Conservation (phyloP, 2,113 vertebrate genomes). For the Hippocampus guttulatus region DNA sequence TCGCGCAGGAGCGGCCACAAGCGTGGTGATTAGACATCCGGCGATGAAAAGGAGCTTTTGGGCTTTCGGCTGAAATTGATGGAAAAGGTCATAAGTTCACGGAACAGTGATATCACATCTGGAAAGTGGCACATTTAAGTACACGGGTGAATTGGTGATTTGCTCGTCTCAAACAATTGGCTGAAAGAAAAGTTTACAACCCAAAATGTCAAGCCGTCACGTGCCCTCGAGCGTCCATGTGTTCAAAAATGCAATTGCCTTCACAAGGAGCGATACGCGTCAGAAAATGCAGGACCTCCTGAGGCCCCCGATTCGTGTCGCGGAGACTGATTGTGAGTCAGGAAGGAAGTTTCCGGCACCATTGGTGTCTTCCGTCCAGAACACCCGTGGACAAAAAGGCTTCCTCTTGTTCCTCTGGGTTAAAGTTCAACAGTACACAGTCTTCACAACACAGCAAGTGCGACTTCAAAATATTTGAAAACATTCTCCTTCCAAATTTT, state of each 20-base stretch:
- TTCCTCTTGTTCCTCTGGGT: conserved; percentile 60
- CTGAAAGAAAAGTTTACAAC: too few species aligned
- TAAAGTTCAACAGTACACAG: conserved; percentile 53
- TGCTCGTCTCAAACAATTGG: too few species aligned
- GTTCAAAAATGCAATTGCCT: too few species aligned
- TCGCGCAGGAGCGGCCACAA: neutral
- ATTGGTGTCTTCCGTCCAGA: conserved; percentile 41
- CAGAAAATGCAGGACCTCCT: conserved; percentile 21
- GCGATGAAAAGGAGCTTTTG: too few species aligned
- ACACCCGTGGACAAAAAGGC: conserved; percentile 44
- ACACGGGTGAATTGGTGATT: too few species aligned
- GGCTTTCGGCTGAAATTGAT: too few species aligned
- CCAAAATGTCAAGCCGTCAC: too few species aligned
- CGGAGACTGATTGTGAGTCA: conserved; percentile 27
- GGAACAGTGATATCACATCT: too few species aligned
- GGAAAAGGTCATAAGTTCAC: neutral
- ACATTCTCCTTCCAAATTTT: too few species aligned
- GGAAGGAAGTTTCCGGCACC: conserved; percentile 57
- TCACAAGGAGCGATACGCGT: neutral
- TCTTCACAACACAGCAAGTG: conserved; percentile 43
- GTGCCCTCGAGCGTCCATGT: too few species aligned
- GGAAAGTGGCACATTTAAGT: too few species aligned
- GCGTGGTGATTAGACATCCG: neutral
- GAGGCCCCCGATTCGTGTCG: conserved; percentile 47
- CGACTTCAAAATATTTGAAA: neutral